These are phyloP conservation scores for Acutogordius australiensis DNA, from an alignment of 2,888 invertebrate genomes.

Conservation along the genomic window DNA sequence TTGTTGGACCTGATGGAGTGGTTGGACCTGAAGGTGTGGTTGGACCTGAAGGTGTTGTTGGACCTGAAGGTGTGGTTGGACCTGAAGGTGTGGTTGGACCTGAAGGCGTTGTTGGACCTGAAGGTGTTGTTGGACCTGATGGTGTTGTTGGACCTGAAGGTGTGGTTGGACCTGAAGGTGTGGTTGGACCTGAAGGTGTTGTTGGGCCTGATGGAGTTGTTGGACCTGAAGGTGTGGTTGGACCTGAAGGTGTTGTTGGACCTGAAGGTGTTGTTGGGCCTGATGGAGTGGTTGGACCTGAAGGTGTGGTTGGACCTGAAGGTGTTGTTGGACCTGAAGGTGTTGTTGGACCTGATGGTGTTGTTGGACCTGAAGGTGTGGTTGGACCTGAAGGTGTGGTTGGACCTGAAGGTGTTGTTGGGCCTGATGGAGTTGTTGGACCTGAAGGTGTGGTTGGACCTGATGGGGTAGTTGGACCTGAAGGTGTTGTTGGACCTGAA, in stretches of 20 bases:
- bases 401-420: conserved; percentile 8
- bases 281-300: conserved; percentile 1
- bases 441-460: background rate
- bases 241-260: background rate
- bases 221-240: background rate
- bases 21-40: background rate
- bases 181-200: background rate
- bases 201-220: conserved; percentile 2
- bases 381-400: background rate
- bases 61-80: background rate
- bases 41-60: background rate
- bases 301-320: background rate
- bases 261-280: background rate
- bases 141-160: background rate
- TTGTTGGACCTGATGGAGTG: background rate
- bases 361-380: conserved; percentile 2
- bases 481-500: background rate
- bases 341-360: background rate
- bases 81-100: background rate
- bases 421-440: background rate
- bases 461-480: conserved; percentile 1
- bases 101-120: background rate
- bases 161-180: background rate
- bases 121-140: background rate
- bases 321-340: background rate